phyloP scores from a whole-genome alignment of 2,888 invertebrate genomes.

The Ectemnius continuus region DNA sequence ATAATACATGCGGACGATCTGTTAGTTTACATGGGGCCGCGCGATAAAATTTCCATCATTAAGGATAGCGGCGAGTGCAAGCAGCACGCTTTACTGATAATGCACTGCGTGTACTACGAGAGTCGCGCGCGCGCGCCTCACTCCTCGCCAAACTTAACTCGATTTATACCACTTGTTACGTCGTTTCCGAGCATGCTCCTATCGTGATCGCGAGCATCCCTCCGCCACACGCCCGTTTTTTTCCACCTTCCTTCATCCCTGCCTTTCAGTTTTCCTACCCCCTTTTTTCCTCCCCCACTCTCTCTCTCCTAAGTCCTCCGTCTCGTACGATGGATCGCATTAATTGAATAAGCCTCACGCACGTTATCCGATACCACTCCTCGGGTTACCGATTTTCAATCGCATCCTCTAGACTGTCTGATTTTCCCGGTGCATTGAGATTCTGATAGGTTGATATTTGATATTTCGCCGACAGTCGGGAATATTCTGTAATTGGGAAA shows the following conservation, averaged over 20 bases:
- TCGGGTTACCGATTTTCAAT: too few relatives aligned
- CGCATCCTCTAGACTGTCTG: too few relatives aligned
- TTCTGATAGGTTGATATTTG: too few relatives aligned
- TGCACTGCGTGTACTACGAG: constrained; percentile 26
- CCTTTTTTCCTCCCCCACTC: too few relatives aligned
- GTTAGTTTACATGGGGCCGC: constrained; percentile 49
- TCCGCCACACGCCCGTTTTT: not conserved
- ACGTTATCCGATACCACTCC: too few relatives aligned
- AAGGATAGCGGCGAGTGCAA: constrained; percentile 30
- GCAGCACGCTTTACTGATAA: constrained; percentile 34
- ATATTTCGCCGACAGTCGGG: too few relatives aligned
- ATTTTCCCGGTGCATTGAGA: too few relatives aligned
- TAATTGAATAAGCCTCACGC: too few relatives aligned
- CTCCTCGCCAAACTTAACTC: constrained; percentile 37
- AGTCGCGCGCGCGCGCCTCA: not conserved
- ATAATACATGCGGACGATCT: constrained; percentile 30
- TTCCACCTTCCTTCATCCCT: not conserved
- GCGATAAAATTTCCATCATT: constrained; percentile 60
- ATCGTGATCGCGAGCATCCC: constrained; percentile 7
- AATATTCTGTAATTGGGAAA: too few relatives aligned
- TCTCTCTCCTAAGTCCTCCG: too few relatives aligned
- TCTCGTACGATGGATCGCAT: too few relatives aligned
- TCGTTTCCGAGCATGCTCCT: constrained; percentile 23
- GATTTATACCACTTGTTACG: constrained; percentile 50
- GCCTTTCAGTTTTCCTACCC: too few relatives aligned